Evolutionary conservation across 1,140 invertebrate species (phyloP).

Genomic region (Vanessa tameamea): DNA sequence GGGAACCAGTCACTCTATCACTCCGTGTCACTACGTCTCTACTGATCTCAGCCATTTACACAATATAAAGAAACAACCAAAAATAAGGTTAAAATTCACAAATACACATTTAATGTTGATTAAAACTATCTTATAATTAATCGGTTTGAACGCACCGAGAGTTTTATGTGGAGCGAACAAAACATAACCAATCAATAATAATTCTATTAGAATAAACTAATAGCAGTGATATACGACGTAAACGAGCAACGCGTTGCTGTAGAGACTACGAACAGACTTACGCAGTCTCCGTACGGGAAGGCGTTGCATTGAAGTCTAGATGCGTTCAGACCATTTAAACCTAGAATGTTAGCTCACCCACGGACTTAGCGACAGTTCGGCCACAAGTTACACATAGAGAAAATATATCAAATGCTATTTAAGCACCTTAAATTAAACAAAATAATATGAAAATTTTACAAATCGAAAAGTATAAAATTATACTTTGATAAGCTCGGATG

Average conservation of each 20-base stretch:
- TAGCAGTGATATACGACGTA: neutral
- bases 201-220: neutral
- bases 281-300: constrained; percentile 42
- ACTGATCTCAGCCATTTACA: constrained; percentile 77
- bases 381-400: constrained; percentile 60
- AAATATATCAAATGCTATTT: constrained; percentile 51
- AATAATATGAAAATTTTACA: constrained; percentile 6
- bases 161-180: constrained; percentile 36
- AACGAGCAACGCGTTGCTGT: constrained; percentile 23
- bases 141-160: constrained; percentile 55
- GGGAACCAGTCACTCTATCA: constrained; percentile 76
- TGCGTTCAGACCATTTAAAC: constrained; percentile 48
- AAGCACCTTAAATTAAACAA: constrained; percentile 48
- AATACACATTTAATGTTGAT: constrained; percentile 79
- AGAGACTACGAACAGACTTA: constrained; percentile 45
- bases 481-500: constrained; percentile 5
- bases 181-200: constrained; percentile 35
- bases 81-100: constrained; percentile 78
- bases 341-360: constrained; percentile 58
- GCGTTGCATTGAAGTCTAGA: constrained; percentile 45
- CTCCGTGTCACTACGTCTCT: constrained; percentile 74
- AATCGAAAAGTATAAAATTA: neutral
- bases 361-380: constrained; percentile 68
- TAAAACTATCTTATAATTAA: constrained; percentile 69
- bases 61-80: constrained; percentile 77